Percentiles rank a stretch among this genome's conserved stretches.
These are phyloP conservation scores for Cylloceria caligata DNA, from an alignment of 2,888 invertebrate genomes.

Conservation along the genomic window DNA sequence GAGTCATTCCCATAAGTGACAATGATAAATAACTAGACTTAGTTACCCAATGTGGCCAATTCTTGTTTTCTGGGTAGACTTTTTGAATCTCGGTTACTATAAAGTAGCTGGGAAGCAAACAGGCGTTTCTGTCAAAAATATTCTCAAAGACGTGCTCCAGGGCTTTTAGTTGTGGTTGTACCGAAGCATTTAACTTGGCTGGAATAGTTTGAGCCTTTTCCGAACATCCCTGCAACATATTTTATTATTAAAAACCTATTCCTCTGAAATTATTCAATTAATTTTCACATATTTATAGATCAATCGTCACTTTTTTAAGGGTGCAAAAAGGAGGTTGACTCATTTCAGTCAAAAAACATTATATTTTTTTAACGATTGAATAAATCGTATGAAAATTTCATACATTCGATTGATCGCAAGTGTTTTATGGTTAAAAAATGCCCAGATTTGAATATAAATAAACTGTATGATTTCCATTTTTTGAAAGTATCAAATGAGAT, in stretches of 20 bases:
- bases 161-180: conserved; percentile 92
- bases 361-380: too few relatives aligned
- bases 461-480: too few relatives aligned
- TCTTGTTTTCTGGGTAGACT: conserved; percentile 91
- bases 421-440: too few relatives aligned
- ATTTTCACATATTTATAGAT: neutral
- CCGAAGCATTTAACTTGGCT: conserved; percentile 91
- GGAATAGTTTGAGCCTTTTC: conserved; percentile 95
- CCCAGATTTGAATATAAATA: too few relatives aligned
- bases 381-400: too few relatives aligned
- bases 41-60: conserved; percentile 96
- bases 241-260: conserved; percentile 22
- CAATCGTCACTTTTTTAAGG: too few relatives aligned
- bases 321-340: too few relatives aligned
- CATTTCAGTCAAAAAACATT: too few relatives aligned
- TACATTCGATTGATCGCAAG: too few relatives aligned
- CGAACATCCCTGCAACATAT: conserved; percentile 89
- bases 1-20: neutral
- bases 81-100: conserved; percentile 98
- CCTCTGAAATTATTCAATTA: neutral
- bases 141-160: conserved; percentile 93
- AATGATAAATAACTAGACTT: neutral
- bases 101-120: conserved; percentile 96
- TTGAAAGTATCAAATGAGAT: too few relatives aligned
- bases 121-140: conserved; percentile 96